These are phyloP conservation scores for Brachyrhaphis roseni DNA, from an alignment of 2,797 vertebrate genomes.

Conservation along the genomic window DNA sequence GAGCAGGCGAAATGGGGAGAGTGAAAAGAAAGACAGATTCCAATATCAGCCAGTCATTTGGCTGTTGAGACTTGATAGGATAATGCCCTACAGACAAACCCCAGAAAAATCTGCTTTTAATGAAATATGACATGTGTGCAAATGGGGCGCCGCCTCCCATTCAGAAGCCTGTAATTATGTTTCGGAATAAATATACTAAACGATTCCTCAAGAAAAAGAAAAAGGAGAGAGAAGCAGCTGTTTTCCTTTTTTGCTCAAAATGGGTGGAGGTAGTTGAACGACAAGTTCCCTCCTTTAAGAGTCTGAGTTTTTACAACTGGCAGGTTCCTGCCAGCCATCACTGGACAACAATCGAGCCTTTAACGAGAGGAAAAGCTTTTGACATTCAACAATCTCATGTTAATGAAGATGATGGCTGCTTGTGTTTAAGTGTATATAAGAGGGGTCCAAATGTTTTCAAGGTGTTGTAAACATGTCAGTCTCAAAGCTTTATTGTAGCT, in stretches of 20 bases:
- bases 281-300: conserved; percentile 30
- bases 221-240: conserved; percentile 35
- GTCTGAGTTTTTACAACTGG: conserved; percentile 23
- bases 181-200: conserved; percentile 97
- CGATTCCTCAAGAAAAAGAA: conserved; percentile 73
- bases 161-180: conserved; percentile 97
- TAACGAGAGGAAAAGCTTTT: conserved; percentile 14
- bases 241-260: background rate
- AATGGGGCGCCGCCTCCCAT: conserved; percentile 94
- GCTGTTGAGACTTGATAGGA: conserved; percentile 93
- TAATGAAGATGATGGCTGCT: background rate
- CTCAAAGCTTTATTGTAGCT: conserved; percentile 28
- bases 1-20: conserved; percentile 81
- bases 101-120: conserved; percentile 93
- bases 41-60: conserved; percentile 91
- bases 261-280: conserved; percentile 1
- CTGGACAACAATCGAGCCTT: background rate
- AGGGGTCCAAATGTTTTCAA: conserved; percentile 4
- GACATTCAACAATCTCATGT: background rate
- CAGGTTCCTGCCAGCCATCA: conserved; percentile 16
- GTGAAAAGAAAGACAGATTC: conserved; percentile 77
- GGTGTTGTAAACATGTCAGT: conserved; percentile 59
- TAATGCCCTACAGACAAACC: conserved; percentile 94
- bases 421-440: background rate
- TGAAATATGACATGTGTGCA: conserved; percentile 98